Base-by-base conservation (phyloP, 2,113 vertebrate genomes). In the Centropristis striata region DNA sequence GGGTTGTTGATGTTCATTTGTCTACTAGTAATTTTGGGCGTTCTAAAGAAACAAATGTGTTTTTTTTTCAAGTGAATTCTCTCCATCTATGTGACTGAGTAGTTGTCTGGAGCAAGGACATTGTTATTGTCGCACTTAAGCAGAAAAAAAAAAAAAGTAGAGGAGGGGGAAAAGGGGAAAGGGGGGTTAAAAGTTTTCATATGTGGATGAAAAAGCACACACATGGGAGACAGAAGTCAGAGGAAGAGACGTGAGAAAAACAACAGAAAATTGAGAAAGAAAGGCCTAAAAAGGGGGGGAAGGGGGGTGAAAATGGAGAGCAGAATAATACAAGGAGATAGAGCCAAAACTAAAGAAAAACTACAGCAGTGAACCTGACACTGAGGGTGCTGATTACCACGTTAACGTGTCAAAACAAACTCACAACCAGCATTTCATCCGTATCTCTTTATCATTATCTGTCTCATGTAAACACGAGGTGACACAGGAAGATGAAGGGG, bases 181-280 rank as follows among this genome's bases (percentile, higher is more conserved):
- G 55, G 58, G 18, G 44, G 14, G 68, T 71, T 76, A 73, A 85
- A 76, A 59, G 81, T 71, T 89, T 78, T 89, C 87, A 78, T 72
- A 51, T 80, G 84, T 61, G 75, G 44, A 76, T 78, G 47, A 86
- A 81, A n/a, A 69, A 61, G 63, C 59, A 75, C 42, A 78, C 85
- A 86, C 71, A 88, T 85, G 81, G 75, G 68, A 71, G 51, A 72
- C 84, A 84, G 76, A 81, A 69, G 66, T 60, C 59, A 63, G 51
- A 44, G 63, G 44, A 67, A 58, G 10, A 63, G 23, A 66, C 7
- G 28, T 21, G 41, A 59, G 44, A 11, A 47, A 64, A 64, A 64
- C 25, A 47, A 63, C 14, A 63, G 8, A 58, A 37, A 58, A 37
- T 36, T 20, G 5, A 8, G 36, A 41, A 14, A 21, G 12, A 63